These are phyloP conservation scores for Mohoua ochrocephala DNA, from an alignment of 2,113 vertebrate species.

Conservation along the genomic window DNA sequence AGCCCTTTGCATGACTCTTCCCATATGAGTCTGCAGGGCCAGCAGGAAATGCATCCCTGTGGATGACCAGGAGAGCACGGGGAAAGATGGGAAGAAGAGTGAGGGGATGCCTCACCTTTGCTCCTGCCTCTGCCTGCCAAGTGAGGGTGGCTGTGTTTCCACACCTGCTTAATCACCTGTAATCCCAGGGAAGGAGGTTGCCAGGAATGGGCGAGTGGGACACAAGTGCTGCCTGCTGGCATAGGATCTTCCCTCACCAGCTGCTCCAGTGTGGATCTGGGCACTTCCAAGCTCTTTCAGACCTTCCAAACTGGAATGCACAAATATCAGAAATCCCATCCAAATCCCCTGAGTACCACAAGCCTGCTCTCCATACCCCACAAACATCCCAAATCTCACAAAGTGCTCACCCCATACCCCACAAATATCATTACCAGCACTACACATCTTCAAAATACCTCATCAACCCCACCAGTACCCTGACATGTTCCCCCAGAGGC, in stretches of 20 bases:
- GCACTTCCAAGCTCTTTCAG: neutral
- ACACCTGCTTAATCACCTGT: neutral
- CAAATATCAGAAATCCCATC: neutral
- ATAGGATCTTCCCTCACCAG: neutral
- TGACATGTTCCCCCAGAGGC: accelerated
- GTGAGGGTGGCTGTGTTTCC: neutral
- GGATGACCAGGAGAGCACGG: neutral
- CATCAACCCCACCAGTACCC: neutral
- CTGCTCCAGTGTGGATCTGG: neutral
- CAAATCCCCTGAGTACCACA: neutral
- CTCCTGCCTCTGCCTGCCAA: accelerated
- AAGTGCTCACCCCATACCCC: neutral
- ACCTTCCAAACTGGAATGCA: neutral
- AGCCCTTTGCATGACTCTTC: neutral
- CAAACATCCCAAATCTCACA: neutral
- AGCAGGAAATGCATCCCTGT: neutral
- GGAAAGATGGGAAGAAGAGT: neutral
- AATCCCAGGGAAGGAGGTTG: neutral
- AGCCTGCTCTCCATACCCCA: accelerated
- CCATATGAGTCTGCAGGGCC: accelerated
- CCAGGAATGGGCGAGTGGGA: accelerated
- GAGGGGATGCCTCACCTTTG: neutral
- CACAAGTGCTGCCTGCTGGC: neutral
- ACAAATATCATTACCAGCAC: neutral
- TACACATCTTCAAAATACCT: accelerated